phyloP scores from a whole-genome alignment of 2,888 invertebrate species.

The Acanthococcus lagerstroemiae region DNA sequence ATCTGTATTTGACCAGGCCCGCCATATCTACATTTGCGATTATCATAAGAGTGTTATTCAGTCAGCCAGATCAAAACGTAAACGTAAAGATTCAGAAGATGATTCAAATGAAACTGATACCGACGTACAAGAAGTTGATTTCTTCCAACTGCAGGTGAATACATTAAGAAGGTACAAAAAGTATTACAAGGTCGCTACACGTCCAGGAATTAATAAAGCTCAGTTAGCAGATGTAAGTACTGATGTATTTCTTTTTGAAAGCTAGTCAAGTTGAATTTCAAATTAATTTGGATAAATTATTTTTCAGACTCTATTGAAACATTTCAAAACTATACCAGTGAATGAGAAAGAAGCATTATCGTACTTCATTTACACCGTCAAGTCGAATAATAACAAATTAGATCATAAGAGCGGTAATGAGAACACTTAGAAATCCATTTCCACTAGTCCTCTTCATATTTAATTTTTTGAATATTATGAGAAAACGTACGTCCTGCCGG shows the following conservation, averaged over 20 bases:
- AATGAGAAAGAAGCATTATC: conserved; percentile 90
- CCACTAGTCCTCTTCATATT: too few species aligned
- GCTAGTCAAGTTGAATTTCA: not conserved
- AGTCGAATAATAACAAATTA: conserved; percentile 79
- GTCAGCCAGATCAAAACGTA: conserved; percentile 82
- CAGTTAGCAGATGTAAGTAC: conserved; percentile 85
- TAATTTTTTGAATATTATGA: not conserved
- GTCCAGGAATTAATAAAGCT: conserved; percentile 87
- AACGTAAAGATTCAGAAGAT: conserved; percentile 87
- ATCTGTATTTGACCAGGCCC: conserved; percentile 37
- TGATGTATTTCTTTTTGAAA: not conserved
- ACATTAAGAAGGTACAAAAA: conserved; percentile 88
- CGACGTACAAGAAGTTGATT: conserved; percentile 84
- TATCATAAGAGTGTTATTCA: conserved; percentile 93
- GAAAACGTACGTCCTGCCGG: not conserved
- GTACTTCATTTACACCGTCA: conserved; percentile 91
- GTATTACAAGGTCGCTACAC: conserved; percentile 81
- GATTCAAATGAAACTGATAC: conserved; percentile 80
- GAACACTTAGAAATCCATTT: conserved; percentile 16
- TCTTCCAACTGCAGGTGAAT: conserved; percentile 85
- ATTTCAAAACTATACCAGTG: conserved; percentile 89
- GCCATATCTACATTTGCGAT: conserved; percentile 94
- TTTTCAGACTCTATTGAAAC: conserved; percentile 76
- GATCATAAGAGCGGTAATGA: conserved; percentile 63
- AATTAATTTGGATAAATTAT: too few species aligned